Conservation (phyloP, 92 coral and sea anemone species). For the Zoanthus sansibaricus region DNA sequence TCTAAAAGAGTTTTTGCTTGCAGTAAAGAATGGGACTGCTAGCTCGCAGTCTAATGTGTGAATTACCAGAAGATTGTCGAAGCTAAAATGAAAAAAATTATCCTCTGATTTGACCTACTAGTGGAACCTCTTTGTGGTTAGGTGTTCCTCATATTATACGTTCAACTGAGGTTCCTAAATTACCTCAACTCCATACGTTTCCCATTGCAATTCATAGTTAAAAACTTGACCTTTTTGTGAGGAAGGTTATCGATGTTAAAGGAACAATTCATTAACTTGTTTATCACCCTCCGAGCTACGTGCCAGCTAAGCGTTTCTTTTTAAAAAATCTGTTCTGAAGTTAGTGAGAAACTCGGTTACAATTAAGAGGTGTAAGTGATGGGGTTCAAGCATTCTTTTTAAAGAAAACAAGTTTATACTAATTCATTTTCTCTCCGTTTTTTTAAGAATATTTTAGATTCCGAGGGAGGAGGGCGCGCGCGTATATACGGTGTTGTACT, state of each 20-base stretch:
- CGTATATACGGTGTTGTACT: too few species aligned
- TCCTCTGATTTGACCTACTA: neutral
- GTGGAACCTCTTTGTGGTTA: neutral
- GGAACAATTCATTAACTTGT: conserved; percentile 30
- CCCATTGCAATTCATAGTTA: neutral
- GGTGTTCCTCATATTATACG: neutral
- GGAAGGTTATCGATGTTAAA: conserved; percentile 8
- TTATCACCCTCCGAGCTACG: neutral
- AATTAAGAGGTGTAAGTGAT: too few species aligned
- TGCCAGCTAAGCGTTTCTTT: too few species aligned
- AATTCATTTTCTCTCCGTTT: too few species aligned
- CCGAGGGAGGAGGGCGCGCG: too few species aligned
- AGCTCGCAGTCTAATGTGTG: neutral
- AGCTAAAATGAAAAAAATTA: neutral
- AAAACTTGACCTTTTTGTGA: conserved; percentile 4
- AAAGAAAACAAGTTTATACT: too few species aligned
- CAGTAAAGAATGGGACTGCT: too few species aligned
- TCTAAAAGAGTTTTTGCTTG: too few species aligned
- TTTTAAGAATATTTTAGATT: too few species aligned
- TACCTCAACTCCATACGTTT: conserved; percentile 8
- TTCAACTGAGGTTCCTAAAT: neutral
- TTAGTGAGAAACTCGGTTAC: too few species aligned
- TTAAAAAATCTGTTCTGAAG: neutral
- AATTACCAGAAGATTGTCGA: neutral
- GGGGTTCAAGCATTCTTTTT: too few species aligned